phyloP scores from a whole-genome alignment of 2,888 invertebrate species.

The Branchellion lobata region DNA sequence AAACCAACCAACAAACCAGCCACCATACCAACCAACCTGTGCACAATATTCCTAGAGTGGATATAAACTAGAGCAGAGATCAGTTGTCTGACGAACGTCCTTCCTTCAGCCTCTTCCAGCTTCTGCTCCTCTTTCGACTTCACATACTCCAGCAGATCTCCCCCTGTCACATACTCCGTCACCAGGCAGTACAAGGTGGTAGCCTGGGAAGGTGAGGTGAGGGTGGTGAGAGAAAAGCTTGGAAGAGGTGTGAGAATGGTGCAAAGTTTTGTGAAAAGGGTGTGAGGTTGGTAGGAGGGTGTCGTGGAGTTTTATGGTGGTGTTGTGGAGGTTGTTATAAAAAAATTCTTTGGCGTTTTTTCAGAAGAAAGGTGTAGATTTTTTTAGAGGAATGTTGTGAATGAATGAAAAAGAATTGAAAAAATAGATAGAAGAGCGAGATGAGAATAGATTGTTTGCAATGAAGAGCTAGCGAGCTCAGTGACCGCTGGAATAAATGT shows the following conservation, averaged over 20 bases:
- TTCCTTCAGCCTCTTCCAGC: constrained; percentile 67
- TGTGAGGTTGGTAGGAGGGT: background rate
- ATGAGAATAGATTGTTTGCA: too few relatives aligned
- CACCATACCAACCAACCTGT: constrained; percentile 65
- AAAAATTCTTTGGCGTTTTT: too few relatives aligned
- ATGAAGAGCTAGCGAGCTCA: too few relatives aligned
- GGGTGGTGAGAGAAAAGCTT: too few relatives aligned
- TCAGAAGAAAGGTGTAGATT: too few relatives aligned
- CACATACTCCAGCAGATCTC: constrained; percentile 72
- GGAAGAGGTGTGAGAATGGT: background rate
- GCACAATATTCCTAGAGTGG: constrained; percentile 71
- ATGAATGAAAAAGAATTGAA: too few relatives aligned
- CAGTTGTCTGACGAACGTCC: constrained; percentile 69
- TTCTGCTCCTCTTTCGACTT: constrained; percentile 67
- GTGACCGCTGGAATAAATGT: too few relatives aligned
- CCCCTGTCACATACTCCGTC: constrained; percentile 73
- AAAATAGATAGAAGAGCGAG: too few relatives aligned
- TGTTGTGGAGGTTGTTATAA: too few relatives aligned
- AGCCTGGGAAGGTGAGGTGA: constrained; percentile 65
- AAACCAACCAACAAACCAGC: too few relatives aligned
- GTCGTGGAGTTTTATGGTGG: background rate
- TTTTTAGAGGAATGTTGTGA: too few relatives aligned
- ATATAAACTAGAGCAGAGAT: constrained; percentile 72
- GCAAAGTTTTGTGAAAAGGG: background rate
- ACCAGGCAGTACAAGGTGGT: constrained; percentile 74